Percentiles rank a stretch among this genome's conserved stretches.
Evolutionary conservation across 2,113 vertebrate genomes (phyloP).

Genomic region (Malurus cyaneus): DNA sequence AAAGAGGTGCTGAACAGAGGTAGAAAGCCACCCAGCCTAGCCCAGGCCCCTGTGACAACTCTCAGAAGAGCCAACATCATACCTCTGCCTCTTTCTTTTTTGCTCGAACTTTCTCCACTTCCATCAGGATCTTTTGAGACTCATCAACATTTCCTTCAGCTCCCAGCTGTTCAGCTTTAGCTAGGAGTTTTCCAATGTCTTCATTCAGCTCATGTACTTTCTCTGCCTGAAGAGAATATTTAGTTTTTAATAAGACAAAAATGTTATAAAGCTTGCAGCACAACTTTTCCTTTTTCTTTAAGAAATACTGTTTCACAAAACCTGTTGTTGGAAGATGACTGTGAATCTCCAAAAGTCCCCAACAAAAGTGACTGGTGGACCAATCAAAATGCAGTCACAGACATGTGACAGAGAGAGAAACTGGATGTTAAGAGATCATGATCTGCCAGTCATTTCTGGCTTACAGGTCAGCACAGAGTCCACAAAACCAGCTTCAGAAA

Average conservation of each 20-base stretch:
- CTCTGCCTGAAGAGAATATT: conserved; percentile 82
- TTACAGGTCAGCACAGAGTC: background rate
- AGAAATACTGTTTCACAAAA: background rate
- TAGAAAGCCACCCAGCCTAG: background rate
- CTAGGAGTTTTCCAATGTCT: conserved; percentile 97
- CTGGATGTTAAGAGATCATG: background rate
- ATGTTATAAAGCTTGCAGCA: background rate
- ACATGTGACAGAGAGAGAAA: background rate
- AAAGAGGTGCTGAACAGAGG: background rate
- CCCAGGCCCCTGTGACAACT: background rate
- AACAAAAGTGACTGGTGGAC: background rate
- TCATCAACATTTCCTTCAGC: conserved; percentile 98
- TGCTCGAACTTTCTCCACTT: conserved; percentile 94
- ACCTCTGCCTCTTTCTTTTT: conserved; percentile 99
- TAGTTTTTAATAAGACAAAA: background rate
- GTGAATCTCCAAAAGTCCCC: background rate
- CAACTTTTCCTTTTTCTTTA: background rate
- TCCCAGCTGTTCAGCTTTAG: conserved; percentile 96
- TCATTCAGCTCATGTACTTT: conserved; percentile 98
- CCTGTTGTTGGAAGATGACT: background rate
- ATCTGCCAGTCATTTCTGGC: background rate
- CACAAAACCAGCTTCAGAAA: background rate
- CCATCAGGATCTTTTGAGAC: conserved; percentile 95
- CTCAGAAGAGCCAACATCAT: background rate
- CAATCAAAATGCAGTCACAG: background rate